Evolutionary conservation across 2,888 invertebrate species (phyloP).

Genomic region (Urechis unicinctus): DNA sequence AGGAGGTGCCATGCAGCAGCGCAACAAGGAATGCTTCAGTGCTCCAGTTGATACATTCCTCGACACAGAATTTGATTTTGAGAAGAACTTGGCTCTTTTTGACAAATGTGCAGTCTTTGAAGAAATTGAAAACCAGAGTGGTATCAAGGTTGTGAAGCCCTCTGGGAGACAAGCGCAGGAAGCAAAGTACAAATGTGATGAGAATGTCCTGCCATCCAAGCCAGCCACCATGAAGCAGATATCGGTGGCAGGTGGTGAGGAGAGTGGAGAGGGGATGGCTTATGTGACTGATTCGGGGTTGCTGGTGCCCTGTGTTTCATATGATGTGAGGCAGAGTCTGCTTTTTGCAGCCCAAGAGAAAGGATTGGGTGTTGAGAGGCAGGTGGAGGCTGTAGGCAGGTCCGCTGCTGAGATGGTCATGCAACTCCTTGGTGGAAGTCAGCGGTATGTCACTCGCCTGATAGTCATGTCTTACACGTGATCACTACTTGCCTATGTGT

Average conservation of each 20-base stretch:
- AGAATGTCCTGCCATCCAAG: slow-evolving; percentile 69
- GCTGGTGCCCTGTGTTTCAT: slow-evolving; percentile 69
- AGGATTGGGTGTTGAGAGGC: slow-evolving; percentile 63
- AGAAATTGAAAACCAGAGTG: slow-evolving; percentile 57
- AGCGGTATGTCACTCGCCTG: slow-evolving; percentile 50
- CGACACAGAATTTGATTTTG: slow-evolving; percentile 80
- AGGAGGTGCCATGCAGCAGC: neutral
- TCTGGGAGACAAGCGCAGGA: neutral
- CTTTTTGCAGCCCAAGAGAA: slow-evolving; percentile 64
- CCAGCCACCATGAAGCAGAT: slow-evolving; percentile 66
- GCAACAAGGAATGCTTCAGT: slow-evolving; percentile 66
- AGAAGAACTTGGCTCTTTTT: slow-evolving; percentile 85
- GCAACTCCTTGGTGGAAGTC: slow-evolving; percentile 75
- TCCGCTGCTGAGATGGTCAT: slow-evolving; percentile 79
- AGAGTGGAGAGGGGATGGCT: slow-evolving; percentile 60
- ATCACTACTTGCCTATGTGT: no score
- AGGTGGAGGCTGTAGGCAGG: slow-evolving; percentile 72
- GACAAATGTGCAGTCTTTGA: slow-evolving; percentile 77
- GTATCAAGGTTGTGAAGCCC: neutral
- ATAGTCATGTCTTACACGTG: neutral
- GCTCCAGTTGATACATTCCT: slow-evolving; percentile 63
- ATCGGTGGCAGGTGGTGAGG: slow-evolving; percentile 61
- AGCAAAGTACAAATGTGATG: slow-evolving; percentile 71
- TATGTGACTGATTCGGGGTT: slow-evolving; percentile 65
- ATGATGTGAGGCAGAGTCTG: slow-evolving; percentile 62